Evolutionary conservation across 2,888 invertebrate genomes (phyloP).

Genomic region (Chymomyza fuscimana): DNA sequence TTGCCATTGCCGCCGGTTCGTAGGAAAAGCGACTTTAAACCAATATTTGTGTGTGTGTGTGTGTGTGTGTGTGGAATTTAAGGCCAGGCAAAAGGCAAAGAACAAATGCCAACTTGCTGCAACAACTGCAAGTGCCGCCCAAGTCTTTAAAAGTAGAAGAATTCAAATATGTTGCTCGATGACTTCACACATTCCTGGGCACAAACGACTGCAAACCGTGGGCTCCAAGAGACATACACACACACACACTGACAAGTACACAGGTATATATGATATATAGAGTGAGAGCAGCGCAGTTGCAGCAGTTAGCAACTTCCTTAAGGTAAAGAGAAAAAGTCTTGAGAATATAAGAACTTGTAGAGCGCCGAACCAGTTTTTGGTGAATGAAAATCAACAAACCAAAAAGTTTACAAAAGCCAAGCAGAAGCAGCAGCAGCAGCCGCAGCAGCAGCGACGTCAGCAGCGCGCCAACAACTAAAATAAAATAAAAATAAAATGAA

Average conservation of each 20-base stretch:
- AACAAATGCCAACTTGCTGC: conserved; percentile 5
- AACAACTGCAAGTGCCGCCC: conserved; percentile 64
- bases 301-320: conserved; percentile 67
- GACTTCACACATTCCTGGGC: conserved; percentile 71
- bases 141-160: conserved; percentile 65
- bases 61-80: conserved; percentile 41
- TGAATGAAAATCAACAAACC: conserved; percentile 73
- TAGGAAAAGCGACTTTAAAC: conserved; percentile 55
- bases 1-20: conserved; percentile 19
- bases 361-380: conserved; percentile 71
- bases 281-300: background rate
- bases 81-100: conserved; percentile 24
- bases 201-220: conserved; percentile 25
- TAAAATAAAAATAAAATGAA: conserved; percentile 69
- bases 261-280: background rate
- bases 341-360: conserved; percentile 16
- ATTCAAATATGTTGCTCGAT: conserved; percentile 64
- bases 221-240: background rate
- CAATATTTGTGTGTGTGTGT: background rate
- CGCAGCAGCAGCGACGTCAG: background rate
- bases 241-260: background rate
- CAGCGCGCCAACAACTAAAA: conserved; percentile 50
- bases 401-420: conserved; percentile 43
- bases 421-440: conserved; percentile 4
- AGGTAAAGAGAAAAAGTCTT: conserved; percentile 32